Base-by-base conservation (phyloP, 2,797 vertebrate genomes). In the Molossus alvarezi region DNA sequence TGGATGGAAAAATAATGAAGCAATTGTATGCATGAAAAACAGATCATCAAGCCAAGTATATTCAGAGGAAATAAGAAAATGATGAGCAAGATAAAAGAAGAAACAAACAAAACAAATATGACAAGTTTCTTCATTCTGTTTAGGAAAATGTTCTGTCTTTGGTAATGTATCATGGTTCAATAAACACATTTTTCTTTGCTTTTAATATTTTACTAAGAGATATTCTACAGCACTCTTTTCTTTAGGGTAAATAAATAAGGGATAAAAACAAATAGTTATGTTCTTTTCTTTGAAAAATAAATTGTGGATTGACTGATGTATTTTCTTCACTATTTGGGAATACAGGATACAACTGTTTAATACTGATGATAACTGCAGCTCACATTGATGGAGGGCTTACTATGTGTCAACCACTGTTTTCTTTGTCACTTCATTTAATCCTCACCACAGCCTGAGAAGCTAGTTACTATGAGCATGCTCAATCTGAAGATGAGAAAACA, bases 21-120 rank as follows among this genome's bases (percentile, higher is more conserved):
- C 83, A 90, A 87, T 53, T 69, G 45, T 41, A 80, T 33, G 72
- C 89, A 94, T 71, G 90, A 60, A 75, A 76, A 95, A 84, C 48
- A 96, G 75, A 84, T 83, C 65, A 71, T 58, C 29, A 88, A 89
- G 37, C 29, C 67, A 93, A 93, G 27, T 48, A 69, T 20, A 86
- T 87, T 83, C 57, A 57, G 29, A 93, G 33, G 6, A 58, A 48
- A 72, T 60, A 84, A 79, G 4, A 80, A 75, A 75, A 33, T 9
- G 1, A 81, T 65, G 51, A 91, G 20, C 41, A 80, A 89, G 27
- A 60, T 51, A 53, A 90, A 92, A 77, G 53, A 37, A 69, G 33
- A 57, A 84, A 53, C 84, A 73, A 83, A 64, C 9, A 84, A 88
- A 96, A 75, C 14, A 93, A 69, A 77, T 27, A 72, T 17, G 57